Evolutionary conservation across 1,140 invertebrate genomes (phyloP), one percentile per base, ranked within the genome.

Genomic region (Phenacoccus solenopsis): DNA sequence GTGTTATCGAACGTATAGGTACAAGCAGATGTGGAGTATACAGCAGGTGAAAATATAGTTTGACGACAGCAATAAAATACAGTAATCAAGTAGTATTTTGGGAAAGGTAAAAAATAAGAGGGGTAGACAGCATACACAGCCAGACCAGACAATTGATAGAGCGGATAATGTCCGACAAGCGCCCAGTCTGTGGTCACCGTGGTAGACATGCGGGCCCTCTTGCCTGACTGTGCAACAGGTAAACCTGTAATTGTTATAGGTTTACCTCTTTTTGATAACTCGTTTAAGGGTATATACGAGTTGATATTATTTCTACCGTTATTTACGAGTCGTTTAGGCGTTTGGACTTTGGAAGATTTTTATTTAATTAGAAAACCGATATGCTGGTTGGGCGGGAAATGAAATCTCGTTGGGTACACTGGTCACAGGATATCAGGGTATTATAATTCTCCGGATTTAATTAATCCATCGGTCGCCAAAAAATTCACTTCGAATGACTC

Each of bases 31-130:
- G 38, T 16, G 38, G 38, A 49, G 20, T 49, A 49, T 49, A 49
- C 38, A 49, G 38, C 38, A 49, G 38, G 38, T 49, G 38, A 49
- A 49, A 49, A 49, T n/a, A n/a, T n/a, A 49, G 38, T 49, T 49
- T n/a, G 38, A 49, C 38, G 38, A 49, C 38, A 49, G 38, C 38
- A 49, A 49, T 49, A 49, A 49, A 49, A 49, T 49, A 49, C 38
- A 49, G 38, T 49, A 49, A 49, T 49, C 38, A 49, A 49, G 30
- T 32, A 32, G 38, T 49, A 10, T 49, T 49, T 49, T 49, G 20
- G 20, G 38, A 49, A 49, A n/a, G n/a, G n/a, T n/a, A n/a, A n/a
- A 49, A 49, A 16, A 49, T 9, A 5, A 49, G 38, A 49, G 38
- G 38, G 38, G 38, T 49, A 49, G 38, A 49, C 38, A 16, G 20